Evolutionary conservation across 2,888 invertebrate genomes (phyloP), one percentile per base, ranked within the genome.

Genomic region (Geophilus truncorum): DNA sequence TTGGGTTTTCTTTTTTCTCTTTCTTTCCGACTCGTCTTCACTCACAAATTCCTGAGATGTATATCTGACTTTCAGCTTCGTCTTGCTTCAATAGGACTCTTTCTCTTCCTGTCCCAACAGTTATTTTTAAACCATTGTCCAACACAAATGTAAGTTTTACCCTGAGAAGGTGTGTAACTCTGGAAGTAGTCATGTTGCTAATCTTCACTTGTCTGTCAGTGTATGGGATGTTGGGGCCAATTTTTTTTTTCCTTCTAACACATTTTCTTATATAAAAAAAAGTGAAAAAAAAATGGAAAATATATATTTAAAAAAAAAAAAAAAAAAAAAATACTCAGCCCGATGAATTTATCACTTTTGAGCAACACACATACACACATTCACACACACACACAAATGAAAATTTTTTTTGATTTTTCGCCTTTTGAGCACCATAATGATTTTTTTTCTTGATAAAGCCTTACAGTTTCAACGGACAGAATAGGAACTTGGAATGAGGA

Each of bases 181-280:
- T 80, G 80, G 80, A 80, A 80, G 80, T 80, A 70, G 36, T 45
- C 80, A 80, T 80, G 80, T 80, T 80, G 80, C 80, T 70, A 12
- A 12, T 21, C 32, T 80, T 34, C 25, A 70, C 70, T 18, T 36
- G 36, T 32, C 77, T 77, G 36, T 36, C 77, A 36, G 32, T 77
- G 36, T 32, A n/a, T 34, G 36, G 70, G 70, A 70, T 70, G 25
- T 23, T 45, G 45, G 45, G 45, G n/a, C 45, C 45, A 32, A 32
- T 77, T 28, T 77, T 21, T 34, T 18, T 76, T 34, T 36, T 30
- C 23, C 4, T 10, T 23, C 15, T 18, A 9, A 3, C 15, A 18
- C 10, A 10, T 23, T 15, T 30, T 32, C 23, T 32, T 32, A 3
- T 45, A 18, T 45, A n/a, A 15, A 45, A 45, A n/a, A n/a, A n/a